phyloP scores from a whole-genome alignment of 2,113 vertebrate species.

The Gopherus flavomarginatus region DNA sequence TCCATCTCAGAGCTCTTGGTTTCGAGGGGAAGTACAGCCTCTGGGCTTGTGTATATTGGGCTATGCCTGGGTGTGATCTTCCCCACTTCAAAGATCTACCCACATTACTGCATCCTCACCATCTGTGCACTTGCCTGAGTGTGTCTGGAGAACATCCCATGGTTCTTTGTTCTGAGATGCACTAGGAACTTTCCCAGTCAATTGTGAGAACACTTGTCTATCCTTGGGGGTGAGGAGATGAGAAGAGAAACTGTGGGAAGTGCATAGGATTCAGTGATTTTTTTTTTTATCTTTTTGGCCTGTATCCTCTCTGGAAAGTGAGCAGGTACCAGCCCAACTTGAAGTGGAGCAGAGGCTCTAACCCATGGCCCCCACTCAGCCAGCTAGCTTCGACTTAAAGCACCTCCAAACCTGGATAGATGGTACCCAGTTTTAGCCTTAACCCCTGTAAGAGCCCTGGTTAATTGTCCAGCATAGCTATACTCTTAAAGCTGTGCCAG shows the following conservation, averaged over 20 bases:
- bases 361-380: background rate
- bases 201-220: background rate
- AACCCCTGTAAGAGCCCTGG: background rate
- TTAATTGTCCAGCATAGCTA: background rate
- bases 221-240: background rate
- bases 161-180: background rate
- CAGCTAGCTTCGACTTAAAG: background rate
- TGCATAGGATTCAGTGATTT: background rate
- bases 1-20: accelerated
- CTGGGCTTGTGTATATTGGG: background rate
- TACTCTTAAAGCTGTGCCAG: background rate
- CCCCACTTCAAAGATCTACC: background rate
- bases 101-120: background rate
- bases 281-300: background rate
- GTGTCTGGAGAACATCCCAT: background rate
- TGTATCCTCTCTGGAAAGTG: background rate
- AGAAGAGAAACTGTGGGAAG: background rate
- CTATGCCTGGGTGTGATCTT: background rate
- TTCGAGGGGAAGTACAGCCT: background rate
- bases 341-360: background rate
- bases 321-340: background rate
- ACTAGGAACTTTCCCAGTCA: background rate
- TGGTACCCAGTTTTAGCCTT: too few relatives aligned
- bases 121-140: background rate
- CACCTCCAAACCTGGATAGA: background rate